Base-by-base conservation (phyloP, 2,797 vertebrate genomes). In the Chelmon rostratus region DNA sequence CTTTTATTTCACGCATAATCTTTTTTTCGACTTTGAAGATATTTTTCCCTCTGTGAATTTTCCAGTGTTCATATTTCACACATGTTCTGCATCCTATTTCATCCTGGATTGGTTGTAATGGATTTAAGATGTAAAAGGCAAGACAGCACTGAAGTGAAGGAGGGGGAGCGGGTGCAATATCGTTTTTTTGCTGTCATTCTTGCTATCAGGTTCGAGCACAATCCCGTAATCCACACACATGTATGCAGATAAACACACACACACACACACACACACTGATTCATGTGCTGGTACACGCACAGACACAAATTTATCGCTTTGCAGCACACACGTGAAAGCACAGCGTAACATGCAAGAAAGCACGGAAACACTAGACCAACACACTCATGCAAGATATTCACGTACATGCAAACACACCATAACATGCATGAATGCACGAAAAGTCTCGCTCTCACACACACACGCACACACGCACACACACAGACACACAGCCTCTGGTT, bases 41-140 rank as follows among this genome's bases (percentile, higher is more conserved):
- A 8, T 63, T 56, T 56, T 72, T 23, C 44, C 68, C 59, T 47
- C 59, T 7, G 33, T 25, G 69, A 81, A 75, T 76, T 56, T 81
- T 13, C 61, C 25, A 8, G 10, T 84, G 79, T 81, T 82, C 40
- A 23, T 78, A 83, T 89, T 89, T 90, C 87, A 92, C 88, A 86
- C 90, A 11, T 79, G 84, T 87, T 88, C 81, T 84, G 83, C 89
- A 82, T 91, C 84, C 69, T 31, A 33, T 77, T 85, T 89, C 86
- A 89, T 79, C 85, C 83, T 37, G 73, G 85, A 85, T 75, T 81
- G 83, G 82, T 53, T 72, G 82, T 89, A 87, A 92, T 86, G 89
- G 89, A 87, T 92, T 90, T 88, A 89, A 77, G 81, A 88, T 86
- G 79, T 88, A 86, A 84, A 86, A 86, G 31, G 73, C 52, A 62